Percentiles rank a stretch among this genome's conserved stretches.
Conservation (phyloP, 2,888 invertebrate species). For the Ectemnius continuus region DNA sequence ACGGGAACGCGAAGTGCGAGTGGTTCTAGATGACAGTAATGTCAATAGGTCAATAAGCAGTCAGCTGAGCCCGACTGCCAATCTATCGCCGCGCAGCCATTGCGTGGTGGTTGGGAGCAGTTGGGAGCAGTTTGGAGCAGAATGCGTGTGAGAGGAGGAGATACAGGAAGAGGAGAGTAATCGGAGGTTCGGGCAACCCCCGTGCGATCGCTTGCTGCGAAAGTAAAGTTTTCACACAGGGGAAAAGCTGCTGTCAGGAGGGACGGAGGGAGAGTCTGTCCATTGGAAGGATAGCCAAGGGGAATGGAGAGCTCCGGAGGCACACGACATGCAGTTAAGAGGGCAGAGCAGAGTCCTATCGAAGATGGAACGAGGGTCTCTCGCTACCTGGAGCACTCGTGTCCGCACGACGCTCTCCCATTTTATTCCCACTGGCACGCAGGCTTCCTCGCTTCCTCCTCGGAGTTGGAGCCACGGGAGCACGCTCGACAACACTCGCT, state of each 20-base stretch:
- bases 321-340: no score
- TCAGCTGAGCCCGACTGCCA: slow-evolving; percentile 47
- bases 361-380: background rate
- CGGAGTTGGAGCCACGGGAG: background rate
- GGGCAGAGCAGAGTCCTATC: no score
- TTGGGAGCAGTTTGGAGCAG: slow-evolving; percentile 6
- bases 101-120: slow-evolving; percentile 26
- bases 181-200: slow-evolving; percentile 43
- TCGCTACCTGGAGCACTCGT: slow-evolving; percentile 1
- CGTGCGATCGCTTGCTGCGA: slow-evolving; percentile 22
- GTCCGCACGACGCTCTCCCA: background rate
- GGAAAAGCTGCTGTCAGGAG: background rate
- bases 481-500: slow-evolving; percentile 60
- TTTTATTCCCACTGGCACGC: slow-evolving; percentile 8
- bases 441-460: background rate
- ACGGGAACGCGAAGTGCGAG: background rate
- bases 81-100: slow-evolving; percentile 27
- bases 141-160: slow-evolving; percentile 17
- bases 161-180: no score
- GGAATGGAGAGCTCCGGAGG: no score
- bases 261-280: no score
- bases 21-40: slow-evolving; percentile 28
- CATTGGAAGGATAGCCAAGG: no score
- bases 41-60: slow-evolving; percentile 51
- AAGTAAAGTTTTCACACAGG: background rate